Base-by-base conservation (phyloP, 2,888 invertebrate species). In the Melanophora roralis region DNA sequence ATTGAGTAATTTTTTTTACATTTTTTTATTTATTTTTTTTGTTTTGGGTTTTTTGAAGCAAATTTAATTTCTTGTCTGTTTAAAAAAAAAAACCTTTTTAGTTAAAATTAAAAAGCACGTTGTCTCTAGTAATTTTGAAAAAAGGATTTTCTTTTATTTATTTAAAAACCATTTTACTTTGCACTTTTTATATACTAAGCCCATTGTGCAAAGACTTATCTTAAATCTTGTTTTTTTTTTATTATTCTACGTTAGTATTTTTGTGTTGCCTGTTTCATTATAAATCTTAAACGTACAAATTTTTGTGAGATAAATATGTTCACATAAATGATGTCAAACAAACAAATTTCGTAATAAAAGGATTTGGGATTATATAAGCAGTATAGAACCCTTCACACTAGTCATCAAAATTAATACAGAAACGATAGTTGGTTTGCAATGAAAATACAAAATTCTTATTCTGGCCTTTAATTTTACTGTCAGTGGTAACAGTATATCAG, bases 211-310 rank as follows among this genome's bases (percentile, higher is more conserved):
- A 12, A 16, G n/a, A 32, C 34, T 57, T 40, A 67, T 21, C 19
- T 40, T 38, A 19, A 45, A 36, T 51, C 62, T 45, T 23, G 8
- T 45, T 19, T 16, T 14, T 19, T 16, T 14, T 1, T 5, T 38
- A 19, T 23, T 43, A 27, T 19, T n/a, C 47, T 19, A 4, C 12
- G 12, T 49, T 11, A 47, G 14, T 27, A 36, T 9, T 53, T 16
- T 43, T 57, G 14, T 59, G 32, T 32, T 59, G 36, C 45, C n/a
- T n/a, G n/a, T 71, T 57, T 16, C 21, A 57, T 64, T 64, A 32
- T 64, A 65, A 43, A 59, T 77, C 65, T 74, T 62, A 47, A 45
- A 53, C 14, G 14, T 64, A 74, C 64, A 78, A 64, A 69, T 73
- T 78, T 40, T 57, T 43, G 19, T 21, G 38, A 68, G 23, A 74